A percentile compares a stretch with the other conserved stretches of the same genome.
Conservation (phyloP, 2,797 vertebrate species). For the Myotis daubentonii region DNA sequence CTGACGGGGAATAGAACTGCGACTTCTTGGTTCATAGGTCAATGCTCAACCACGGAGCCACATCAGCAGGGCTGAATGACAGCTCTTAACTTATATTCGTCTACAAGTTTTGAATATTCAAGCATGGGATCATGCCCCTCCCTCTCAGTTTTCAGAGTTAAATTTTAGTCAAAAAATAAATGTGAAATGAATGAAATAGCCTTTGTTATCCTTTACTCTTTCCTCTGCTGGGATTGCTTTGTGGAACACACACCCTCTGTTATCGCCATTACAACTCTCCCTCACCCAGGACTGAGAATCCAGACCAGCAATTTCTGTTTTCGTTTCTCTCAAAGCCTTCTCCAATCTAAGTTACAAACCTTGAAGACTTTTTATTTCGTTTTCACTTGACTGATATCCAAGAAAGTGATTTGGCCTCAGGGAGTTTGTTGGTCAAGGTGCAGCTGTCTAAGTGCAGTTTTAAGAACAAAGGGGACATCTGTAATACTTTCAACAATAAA, state of each 20-base stretch:
- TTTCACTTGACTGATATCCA: background rate
- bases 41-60: too few species aligned
- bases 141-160: background rate
- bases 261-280: background rate
- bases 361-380: background rate
- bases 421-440: background rate
- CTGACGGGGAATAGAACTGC: too few species aligned
- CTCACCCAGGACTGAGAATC: background rate
- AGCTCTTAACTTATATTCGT: background rate
- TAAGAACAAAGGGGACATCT: background rate
- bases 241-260: background rate
- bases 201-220: accelerated
- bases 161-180: background rate
- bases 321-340: background rate
- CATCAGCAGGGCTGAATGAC: background rate
- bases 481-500: too few species aligned
- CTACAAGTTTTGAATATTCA: background rate
- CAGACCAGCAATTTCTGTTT: background rate
- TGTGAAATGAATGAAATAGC: background rate
- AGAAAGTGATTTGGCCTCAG: background rate
- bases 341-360: background rate
- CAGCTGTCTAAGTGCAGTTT: background rate
- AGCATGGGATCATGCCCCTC: background rate
- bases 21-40: too few species aligned
- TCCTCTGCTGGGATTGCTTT: background rate